These are phyloP conservation scores for Festucalex cinctus DNA, from an alignment of 2,113 vertebrate species.

Conservation along the genomic window DNA sequence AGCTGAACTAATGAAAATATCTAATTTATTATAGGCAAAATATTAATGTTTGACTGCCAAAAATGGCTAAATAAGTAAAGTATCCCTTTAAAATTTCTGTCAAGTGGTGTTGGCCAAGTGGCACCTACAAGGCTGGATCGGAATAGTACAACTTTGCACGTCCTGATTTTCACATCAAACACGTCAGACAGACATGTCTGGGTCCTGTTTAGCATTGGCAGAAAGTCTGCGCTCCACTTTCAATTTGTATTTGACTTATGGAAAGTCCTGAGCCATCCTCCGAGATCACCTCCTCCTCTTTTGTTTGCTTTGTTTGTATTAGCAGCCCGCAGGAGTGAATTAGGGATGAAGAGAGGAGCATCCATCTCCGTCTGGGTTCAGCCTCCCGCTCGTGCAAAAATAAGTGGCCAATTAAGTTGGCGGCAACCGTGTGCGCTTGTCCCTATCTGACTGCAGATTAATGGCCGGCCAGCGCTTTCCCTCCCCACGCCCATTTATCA, in stretches of 20 bases:
- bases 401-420: slow-evolving; percentile 92
- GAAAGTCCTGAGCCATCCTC: slow-evolving; percentile 25
- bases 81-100: neutral
- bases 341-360: slow-evolving; percentile 73
- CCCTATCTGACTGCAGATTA: slow-evolving; percentile 90
- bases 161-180: neutral
- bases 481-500: slow-evolving; percentile 89
- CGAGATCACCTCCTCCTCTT: slow-evolving; percentile 33
- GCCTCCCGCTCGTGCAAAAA: slow-evolving; percentile 70
- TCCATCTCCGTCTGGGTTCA: slow-evolving; percentile 73
- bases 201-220: neutral
- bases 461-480: slow-evolving; percentile 85
- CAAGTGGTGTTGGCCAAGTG: neutral
- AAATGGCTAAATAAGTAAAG: too few species aligned
- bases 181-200: neutral
- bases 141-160: neutral
- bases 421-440: slow-evolving; percentile 79
- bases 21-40: too few species aligned
- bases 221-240: slow-evolving; percentile 34
- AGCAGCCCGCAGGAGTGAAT: slow-evolving; percentile 62
- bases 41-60: too few species aligned
- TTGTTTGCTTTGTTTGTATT: slow-evolving; percentile 60
- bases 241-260: slow-evolving; percentile 24
- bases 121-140: neutral
- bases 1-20: too few species aligned